Conservation (phyloP, 2,113 vertebrate genomes). For the Neogobius melanostomus region DNA sequence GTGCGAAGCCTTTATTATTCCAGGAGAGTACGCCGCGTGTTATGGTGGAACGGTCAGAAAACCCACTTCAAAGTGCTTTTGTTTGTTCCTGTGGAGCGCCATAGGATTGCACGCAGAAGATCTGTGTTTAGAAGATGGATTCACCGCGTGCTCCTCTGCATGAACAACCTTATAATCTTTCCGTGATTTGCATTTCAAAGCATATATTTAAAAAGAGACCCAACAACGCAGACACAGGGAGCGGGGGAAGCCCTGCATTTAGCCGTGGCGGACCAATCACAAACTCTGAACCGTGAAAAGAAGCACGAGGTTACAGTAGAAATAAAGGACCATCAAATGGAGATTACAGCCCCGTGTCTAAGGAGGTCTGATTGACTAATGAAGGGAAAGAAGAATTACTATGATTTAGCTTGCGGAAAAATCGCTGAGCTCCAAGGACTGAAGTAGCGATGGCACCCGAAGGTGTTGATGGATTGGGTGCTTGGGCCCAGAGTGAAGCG, state of each 20-base stretch:
- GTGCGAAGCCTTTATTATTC: conserved; percentile 28
- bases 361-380: conserved; percentile 13
- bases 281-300: conserved; percentile 10
- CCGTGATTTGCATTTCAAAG: conserved; percentile 63
- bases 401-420: conserved; percentile 32
- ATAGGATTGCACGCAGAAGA: conserved; percentile 25
- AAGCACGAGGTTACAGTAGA: conserved; percentile 8
- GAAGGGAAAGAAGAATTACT: conserved; percentile 11
- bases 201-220: conserved; percentile 56
- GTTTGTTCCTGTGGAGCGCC: conserved; percentile 3
- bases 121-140: conserved; percentile 19
- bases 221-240: conserved; percentile 20
- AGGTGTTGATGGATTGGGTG: conserved; percentile 66
- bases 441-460: conserved; percentile 41
- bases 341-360: conserved; percentile 2
- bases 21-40: conserved; percentile 13
- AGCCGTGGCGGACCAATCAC: conserved; percentile 13
- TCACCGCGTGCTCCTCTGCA: conserved; percentile 14
- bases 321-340: conserved; percentile 17
- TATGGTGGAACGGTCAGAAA: conserved; percentile 10
- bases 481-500: conserved; percentile 54
- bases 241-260: conserved; percentile 21
- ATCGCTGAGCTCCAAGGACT: conserved; percentile 46
- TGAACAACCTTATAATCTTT: conserved; percentile 19
- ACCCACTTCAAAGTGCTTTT: conserved; percentile 9